These are phyloP conservation scores for Rachycentron canadum DNA, from an alignment of 2,797 vertebrate species.

Conservation along the genomic window DNA sequence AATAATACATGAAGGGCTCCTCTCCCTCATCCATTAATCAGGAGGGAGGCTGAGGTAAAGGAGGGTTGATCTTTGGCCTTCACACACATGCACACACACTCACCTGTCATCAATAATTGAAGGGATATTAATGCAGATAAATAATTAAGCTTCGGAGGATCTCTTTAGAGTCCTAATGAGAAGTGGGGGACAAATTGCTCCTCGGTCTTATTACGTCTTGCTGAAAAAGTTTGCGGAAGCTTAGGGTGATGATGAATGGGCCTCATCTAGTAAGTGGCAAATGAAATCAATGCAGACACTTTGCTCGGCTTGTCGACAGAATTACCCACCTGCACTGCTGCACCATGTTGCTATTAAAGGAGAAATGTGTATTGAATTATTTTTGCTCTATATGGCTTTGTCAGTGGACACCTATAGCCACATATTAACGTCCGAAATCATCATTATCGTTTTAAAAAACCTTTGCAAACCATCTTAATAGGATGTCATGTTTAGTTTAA, in stretches of 20 bases:
- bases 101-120: slow-evolving; percentile 78
- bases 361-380: background rate
- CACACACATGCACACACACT: slow-evolving; percentile 58
- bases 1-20: slow-evolving; percentile 83
- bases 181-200: slow-evolving; percentile 69
- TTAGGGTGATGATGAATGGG: slow-evolving; percentile 65
- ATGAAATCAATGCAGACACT: slow-evolving; percentile 58
- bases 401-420: no score
- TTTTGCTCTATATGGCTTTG: background rate
- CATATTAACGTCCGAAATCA: no score
- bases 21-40: slow-evolving; percentile 81
- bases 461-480: background rate
- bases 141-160: slow-evolving; percentile 78
- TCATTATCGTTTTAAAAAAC: no score
- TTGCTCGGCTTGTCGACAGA: slow-evolving; percentile 19
- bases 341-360: background rate
- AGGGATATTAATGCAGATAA: slow-evolving; percentile 81
- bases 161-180: slow-evolving; percentile 78
- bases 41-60: slow-evolving; percentile 71
- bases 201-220: slow-evolving; percentile 60
- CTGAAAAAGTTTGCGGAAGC: slow-evolving; percentile 73
- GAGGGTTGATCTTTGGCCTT: slow-evolving; percentile 78
- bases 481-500: background rate
- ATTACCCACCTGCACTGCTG: background rate
- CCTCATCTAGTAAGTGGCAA: slow-evolving; percentile 39